phyloP scores from a whole-genome alignment of 2,797 vertebrate species.

The Dendrocincla tyrannina region DNA sequence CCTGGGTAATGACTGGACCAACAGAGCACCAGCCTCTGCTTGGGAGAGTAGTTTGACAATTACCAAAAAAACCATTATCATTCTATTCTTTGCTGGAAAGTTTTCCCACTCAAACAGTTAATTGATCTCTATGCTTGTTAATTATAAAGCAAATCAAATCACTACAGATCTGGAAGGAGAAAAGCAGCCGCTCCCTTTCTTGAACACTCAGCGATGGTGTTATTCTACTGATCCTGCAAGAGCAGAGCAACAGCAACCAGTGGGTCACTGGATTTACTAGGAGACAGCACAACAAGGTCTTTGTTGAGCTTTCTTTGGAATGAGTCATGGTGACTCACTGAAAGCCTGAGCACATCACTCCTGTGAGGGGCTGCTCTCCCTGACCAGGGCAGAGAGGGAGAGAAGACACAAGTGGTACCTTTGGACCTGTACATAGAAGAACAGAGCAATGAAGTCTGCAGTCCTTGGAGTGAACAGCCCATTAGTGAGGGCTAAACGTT shows the following conservation, averaged over 20 bases:
- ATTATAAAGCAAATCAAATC: background rate
- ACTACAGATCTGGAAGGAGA: background rate
- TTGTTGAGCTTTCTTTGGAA: constrained; percentile 12
- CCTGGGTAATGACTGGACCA: background rate
- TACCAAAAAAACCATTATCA: background rate
- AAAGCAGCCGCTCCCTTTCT: background rate
- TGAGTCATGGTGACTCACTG: constrained; percentile 20
- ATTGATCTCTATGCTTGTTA: background rate
- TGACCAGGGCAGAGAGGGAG: background rate
- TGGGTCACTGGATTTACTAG: background rate
- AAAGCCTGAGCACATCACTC: background rate
- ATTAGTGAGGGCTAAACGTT: background rate
- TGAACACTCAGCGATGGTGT: background rate
- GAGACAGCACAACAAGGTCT: background rate
- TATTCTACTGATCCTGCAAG: constrained; percentile 29
- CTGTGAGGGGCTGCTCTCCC: background rate
- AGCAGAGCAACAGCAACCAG: background rate
- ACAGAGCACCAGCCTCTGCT: background rate
- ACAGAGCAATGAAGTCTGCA: background rate
- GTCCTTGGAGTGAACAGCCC: background rate
- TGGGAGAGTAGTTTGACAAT: background rate
- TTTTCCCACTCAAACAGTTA: background rate
- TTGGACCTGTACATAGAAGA: background rate
- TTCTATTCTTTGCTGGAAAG: background rate
- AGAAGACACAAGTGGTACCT: background rate